These are phyloP conservation scores for Holocentrus rufus DNA, from an alignment of 2,797 vertebrate species.

Conservation along the genomic window DNA sequence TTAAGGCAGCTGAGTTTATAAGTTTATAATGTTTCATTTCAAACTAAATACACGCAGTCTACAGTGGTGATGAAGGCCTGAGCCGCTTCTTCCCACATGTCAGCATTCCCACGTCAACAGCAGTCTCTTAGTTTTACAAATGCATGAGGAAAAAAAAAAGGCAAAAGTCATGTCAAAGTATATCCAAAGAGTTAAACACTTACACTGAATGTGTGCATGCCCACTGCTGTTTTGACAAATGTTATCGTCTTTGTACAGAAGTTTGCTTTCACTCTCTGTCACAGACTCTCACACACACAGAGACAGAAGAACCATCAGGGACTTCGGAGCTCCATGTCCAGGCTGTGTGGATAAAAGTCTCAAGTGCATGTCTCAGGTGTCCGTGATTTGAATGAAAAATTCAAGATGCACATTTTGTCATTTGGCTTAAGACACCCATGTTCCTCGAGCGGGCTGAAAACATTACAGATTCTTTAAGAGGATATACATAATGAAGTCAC, in stretches of 20 bases:
- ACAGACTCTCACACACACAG: background rate
- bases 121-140: slow-evolving; percentile 16
- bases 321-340: background rate
- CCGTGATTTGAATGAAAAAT: background rate
- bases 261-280: background rate
- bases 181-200: no score
- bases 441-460: background rate
- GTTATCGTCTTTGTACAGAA: background rate
- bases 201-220: slow-evolving; percentile 32
- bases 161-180: background rate
- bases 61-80: background rate
- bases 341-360: background rate
- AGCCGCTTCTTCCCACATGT: background rate
- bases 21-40: slow-evolving; percentile 3
- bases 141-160: slow-evolving; percentile 30
- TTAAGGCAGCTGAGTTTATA: slow-evolving; percentile 68
- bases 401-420: background rate
- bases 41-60: background rate
- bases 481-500: slow-evolving; percentile 1
- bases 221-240: slow-evolving; percentile 55
- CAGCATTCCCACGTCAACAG: slow-evolving; percentile 13
- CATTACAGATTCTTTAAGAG: slow-evolving; percentile 4
- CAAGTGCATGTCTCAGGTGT: background rate
- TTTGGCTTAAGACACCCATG: slow-evolving; percentile 36
- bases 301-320: slow-evolving; percentile 21